Evolutionary conservation across 35 echinoderm and acorn worm genomes (phyloP), one percentile per base, ranked within the genome.

Genomic region (Chiridota heheva): DNA sequence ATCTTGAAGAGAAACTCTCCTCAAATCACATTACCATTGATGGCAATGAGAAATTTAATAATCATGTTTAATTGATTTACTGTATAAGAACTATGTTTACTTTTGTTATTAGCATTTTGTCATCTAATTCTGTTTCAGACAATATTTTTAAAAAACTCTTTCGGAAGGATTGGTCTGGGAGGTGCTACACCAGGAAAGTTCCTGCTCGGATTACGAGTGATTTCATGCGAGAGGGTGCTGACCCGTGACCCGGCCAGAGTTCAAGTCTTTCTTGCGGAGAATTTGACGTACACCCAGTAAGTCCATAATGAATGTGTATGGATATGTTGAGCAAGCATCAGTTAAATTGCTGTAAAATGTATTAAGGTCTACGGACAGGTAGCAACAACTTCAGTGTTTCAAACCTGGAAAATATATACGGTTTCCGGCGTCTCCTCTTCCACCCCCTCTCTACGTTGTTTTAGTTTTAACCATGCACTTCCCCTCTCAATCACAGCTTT

Each of bases 121-220:
- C n/a, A n/a, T 27, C 17, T 26, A 36, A 60, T 10, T 53, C n/a
- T 22, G 26, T 26, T 37, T 4, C 51, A 96, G 93, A 97, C 93
- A 26, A 69, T 97, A 48, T 97, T 97, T 47, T 66, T 97, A 12
- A 70, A 65, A 18, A 77, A 58, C n/a, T 60, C 69, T 38, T 39
- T 97, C 44, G 73, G 87, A n/a, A 29, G 67, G 5, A 63, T 60
- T 22, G 43, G 36, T 5, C 53, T 97, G 15, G 93, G 88, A 44
- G 93, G 93, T 36, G 93, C 93, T 46, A 97, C 93, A 1, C 93
- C 88, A 33, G 93, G 93, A 37, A 97, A 97, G 71, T 84, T 77
- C 39, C 22, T 91, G 18, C 86, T 97, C 83, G 86, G 93, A 26
- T 42, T 97, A 29, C 78, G 93, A 25, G 84, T 90, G 5, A 80